Evolutionary conservation across 1,140 invertebrate genomes (phyloP), one percentile per base, ranked within the genome.

Genomic region (Amphibalanus amphitrite): DNA sequence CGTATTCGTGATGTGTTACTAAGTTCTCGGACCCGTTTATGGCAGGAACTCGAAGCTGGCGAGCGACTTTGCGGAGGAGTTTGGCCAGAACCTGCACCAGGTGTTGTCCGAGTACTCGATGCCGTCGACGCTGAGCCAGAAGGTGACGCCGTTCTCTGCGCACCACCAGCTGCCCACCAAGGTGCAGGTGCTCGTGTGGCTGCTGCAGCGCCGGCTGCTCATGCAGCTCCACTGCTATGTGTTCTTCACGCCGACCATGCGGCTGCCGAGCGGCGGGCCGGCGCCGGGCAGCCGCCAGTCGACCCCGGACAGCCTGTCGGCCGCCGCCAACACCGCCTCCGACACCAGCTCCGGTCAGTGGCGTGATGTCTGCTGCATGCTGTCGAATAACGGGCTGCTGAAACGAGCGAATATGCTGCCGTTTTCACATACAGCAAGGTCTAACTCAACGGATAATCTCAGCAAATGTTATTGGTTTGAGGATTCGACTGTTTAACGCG

Each of bases 211-310:
- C 77, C 87, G 92, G 77, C 82, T 97, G 40, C 81, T 98, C 10
- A 82, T 95, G 75, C 95, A 98, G 81, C 82, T 96, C 23, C 94
- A 97, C 79, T 96, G 91, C 0, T 98, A 97, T 77, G 86, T 97
- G n/a, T 91, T 92, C 80, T 90, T 95, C 75, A 87, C 93, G 28
- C 79, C 80, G 10, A 28, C n/a, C 65, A 67, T 13, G 26, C 20
- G 28, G 17, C 17, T 67, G 20, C 65, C 65, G 10, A 59, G 47
- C 47, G 20, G 10, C 47, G 17, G 47, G 1, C 13, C 1, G 47
- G 69, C 74, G 73, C 69, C 72, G 75, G 33, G 73, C 74, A 73
- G 69, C 75, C 76, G 23, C 69, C 70, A 28, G 84, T 88, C 88
- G 71, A 88, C 86, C 13, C 81, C 80, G 72, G 78, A 82, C 75